These are phyloP conservation scores for Oryzias melastigma DNA, from an alignment of 2,113 vertebrate species.

Conservation along the genomic window DNA sequence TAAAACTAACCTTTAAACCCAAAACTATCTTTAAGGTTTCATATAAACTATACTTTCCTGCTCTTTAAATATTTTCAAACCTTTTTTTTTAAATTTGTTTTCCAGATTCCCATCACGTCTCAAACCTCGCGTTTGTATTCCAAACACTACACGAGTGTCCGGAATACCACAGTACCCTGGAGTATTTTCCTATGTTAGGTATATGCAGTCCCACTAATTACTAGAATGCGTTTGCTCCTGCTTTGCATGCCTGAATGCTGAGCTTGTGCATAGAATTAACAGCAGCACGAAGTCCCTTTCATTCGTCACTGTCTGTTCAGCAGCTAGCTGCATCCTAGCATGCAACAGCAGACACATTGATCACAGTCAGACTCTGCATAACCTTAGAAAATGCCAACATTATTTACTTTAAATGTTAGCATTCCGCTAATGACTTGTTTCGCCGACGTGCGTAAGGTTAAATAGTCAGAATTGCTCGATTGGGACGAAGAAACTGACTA, in stretches of 20 bases:
- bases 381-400: conserved; percentile 1
- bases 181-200: not conserved
- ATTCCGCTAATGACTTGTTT: not conserved
- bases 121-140: not conserved
- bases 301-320: conserved; percentile 5
- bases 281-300: not conserved
- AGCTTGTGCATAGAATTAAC: conserved; percentile 9
- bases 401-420: not conserved
- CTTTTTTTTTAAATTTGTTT: too few species aligned
- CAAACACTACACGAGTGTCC: not conserved
- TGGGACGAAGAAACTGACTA: not conserved
- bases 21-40: too few species aligned
- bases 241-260: conserved; percentile 4
- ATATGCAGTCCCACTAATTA: not conserved
- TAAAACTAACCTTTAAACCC: too few species aligned
- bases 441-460: not conserved
- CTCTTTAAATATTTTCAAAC: too few species aligned
- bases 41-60: too few species aligned
- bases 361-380: conserved; percentile 1
- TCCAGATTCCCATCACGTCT: too few species aligned
- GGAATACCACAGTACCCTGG: not conserved
- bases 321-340: not conserved
- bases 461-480: not conserved
- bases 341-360: not conserved
- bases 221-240: conserved; percentile 9